Conservation (phyloP, 2,797 vertebrate genomes). For the Sebastes wilsoni region DNA sequence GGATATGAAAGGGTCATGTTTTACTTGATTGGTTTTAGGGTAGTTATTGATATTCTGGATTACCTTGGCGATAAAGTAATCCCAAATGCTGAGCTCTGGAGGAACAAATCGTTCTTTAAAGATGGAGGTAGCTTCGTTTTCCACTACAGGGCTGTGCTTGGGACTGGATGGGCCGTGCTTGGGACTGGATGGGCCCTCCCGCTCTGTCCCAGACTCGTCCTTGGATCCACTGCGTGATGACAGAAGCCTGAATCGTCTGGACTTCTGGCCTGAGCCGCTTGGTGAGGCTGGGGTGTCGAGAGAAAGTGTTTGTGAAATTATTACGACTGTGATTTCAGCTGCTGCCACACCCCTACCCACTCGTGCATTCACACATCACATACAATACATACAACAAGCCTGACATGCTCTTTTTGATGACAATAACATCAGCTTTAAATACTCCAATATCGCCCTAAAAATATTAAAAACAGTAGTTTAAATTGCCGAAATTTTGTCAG, state of each 20-base stretch:
- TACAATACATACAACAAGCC: neutral
- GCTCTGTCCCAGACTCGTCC: slow-evolving; percentile 79
- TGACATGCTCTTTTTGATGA: neutral
- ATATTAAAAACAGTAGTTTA: neutral
- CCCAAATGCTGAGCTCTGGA: slow-evolving; percentile 98
- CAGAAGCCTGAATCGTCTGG: slow-evolving; percentile 80
- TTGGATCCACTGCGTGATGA: slow-evolving; percentile 83
- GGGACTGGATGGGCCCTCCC: slow-evolving; percentile 65
- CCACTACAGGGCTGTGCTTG: slow-evolving; percentile 67
- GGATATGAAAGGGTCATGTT: neutral
- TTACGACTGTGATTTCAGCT: neutral
- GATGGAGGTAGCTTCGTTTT: slow-evolving; percentile 81
- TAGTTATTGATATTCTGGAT: neutral
- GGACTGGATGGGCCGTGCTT: slow-evolving; percentile 64
- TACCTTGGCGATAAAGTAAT: slow-evolving; percentile 98
- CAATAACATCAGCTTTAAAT: neutral
- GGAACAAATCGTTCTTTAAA: slow-evolving; percentile 92
- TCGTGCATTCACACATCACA: neutral
- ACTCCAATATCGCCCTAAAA: neutral
- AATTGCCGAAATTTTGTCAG: neutral
- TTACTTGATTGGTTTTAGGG: neutral
- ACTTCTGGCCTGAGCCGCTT: slow-evolving; percentile 83
- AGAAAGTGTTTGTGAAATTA: neutral
- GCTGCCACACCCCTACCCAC: neutral
- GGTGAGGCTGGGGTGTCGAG: slow-evolving; percentile 71